Base-by-base conservation (phyloP, 2,797 vertebrate species). In the Helostoma temminkii region DNA sequence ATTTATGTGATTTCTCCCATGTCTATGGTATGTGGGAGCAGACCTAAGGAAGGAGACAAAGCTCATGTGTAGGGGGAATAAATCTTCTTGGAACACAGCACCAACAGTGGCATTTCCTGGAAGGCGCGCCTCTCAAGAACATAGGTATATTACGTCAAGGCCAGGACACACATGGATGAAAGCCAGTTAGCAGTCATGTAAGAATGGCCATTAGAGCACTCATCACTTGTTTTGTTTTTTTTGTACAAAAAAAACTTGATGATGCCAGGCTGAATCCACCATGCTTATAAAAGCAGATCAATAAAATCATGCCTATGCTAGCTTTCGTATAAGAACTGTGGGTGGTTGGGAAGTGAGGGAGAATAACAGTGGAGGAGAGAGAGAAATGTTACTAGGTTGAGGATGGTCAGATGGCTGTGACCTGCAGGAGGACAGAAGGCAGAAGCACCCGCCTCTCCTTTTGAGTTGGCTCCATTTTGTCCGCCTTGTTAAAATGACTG, bases 381-480 rank as follows among this genome's bases (percentile, higher is more conserved):
- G 34, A 1, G 30, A 76, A 75, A 84, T 60, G 66, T 78, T 61
- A 65, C 53, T 32, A 76, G 71, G 77, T 30, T 11, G 50, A 68
- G 50, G 56, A 64, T 62, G 71, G 72, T 78, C 74, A 81, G 55
- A 49, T 14, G 25, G 75, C 21, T 9, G 4, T 28, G 1, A 66
- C 55, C 72, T 3, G 49, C 62, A 28, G 65, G 67, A 63, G 52
- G 54, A 80, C 50, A 3, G 42, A 61, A 76, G 76, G 74, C 74
- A 66, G 66, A 41, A 67, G 45, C 52, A 34, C 47, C 36, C 22
- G 45, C 68, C 55, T 56, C 49, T 73, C 14, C 52, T 55, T 49
- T 39, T 26, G 36, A 79, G 48, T 48, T 63, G 59, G 68, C 82
- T 86, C 83, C 76, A 69, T 81, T 81, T 83, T 72, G 74, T 81